phyloP scores from a whole-genome alignment of 2,113 vertebrate species.

The Pundamilia nyererei region DNA sequence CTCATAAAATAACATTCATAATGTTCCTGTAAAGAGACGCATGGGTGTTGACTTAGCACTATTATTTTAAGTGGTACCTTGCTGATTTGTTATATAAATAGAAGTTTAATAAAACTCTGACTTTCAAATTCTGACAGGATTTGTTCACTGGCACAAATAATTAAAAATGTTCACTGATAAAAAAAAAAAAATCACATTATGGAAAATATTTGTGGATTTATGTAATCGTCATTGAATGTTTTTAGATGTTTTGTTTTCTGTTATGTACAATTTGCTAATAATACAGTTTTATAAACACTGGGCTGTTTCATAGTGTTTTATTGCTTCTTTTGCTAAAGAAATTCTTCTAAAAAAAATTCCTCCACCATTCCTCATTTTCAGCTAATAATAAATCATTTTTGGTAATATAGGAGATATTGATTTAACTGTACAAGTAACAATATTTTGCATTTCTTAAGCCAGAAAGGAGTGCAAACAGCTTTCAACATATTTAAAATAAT shows the following conservation, averaged over 20 bases:
- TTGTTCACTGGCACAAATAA: background rate
- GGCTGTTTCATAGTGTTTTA: background rate
- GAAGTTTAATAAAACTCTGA: background rate
- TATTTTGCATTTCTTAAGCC: background rate
- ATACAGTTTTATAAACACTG: background rate
- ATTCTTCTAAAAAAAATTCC: background rate
- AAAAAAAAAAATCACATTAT: background rate
- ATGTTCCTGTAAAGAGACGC: background rate
- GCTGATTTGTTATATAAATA: background rate
- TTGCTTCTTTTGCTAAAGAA: background rate
- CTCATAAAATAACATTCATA: too few species aligned
- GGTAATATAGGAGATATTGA: background rate
- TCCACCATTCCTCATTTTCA: background rate
- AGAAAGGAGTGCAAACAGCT: accelerated
- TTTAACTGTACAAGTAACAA: background rate
- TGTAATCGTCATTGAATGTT: background rate
- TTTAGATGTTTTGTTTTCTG: background rate
- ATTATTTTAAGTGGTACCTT: background rate
- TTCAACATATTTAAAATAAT: background rate
- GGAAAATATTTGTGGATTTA: background rate
- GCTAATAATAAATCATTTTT: background rate
- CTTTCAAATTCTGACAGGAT: background rate
- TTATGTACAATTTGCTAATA: background rate
- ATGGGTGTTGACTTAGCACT: background rate
- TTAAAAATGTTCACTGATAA: background rate